Evolutionary conservation across 2,113 vertebrate genomes (phyloP), one percentile per base, ranked within the genome.

Genomic region (Thalassoma bifasciatum): DNA sequence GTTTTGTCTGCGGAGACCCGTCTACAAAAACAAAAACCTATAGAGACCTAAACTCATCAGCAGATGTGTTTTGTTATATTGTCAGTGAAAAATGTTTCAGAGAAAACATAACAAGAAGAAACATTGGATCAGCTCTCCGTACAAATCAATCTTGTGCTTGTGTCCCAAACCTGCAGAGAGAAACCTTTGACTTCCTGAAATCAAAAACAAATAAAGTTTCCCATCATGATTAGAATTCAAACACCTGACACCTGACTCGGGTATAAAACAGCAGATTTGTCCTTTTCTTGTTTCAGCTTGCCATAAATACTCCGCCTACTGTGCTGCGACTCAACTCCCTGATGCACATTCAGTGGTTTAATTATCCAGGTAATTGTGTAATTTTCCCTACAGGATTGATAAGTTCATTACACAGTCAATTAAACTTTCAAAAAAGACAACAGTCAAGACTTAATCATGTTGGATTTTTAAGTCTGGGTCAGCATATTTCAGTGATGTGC

Each of bases 201-300:
- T 73, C 74, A 68, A 73, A 73, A 52, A 65, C 64, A 77, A 65
- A 42, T 40, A 21, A 81, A 54, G 61, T 75, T 66, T 44, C 8
- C 16, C 24, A 10, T 7, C 47, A 23, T 64, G 22, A 52, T 77
- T 59, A 59, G 1, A 66, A 47, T 70, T 60, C 54, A 46, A 54
- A 38, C 36, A 16, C 17, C 17, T 1, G 16, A 2, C 16, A 8
- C 66, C 21, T 30, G 61, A 10, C 30, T 3, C 16, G 61, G 56
- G 50, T 38, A 30, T 2, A 47, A 62, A 6, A 5, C 40, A 37
- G 16, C n/a, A 19, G 7, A 47, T 66, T 30, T 59, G 19, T 57
- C n/a, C 38, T 21, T 4, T 64, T 17, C 22, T 37, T 56, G 66
- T 36, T 19, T 24, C 40, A 23, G 23, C 64, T 67, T 16, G 22